Conservation (phyloP, 1,140 invertebrate species). For the Grapholita molesta region DNA sequence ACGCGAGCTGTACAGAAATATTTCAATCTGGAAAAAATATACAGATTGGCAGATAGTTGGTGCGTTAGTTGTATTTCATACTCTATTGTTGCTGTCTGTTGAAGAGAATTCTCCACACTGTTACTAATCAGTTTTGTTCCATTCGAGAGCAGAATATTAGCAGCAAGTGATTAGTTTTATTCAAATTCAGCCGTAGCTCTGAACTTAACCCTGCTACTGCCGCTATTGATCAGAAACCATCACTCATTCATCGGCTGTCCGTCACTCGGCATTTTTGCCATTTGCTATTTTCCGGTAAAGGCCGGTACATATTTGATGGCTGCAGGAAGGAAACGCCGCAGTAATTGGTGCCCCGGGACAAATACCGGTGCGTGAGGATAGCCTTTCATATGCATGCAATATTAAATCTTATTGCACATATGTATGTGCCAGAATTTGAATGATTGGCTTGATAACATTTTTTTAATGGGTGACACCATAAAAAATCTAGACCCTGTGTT, state of each 20-base stretch:
- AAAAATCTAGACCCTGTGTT: too few species aligned
- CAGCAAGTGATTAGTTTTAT: too few species aligned
- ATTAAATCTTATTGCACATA: background rate
- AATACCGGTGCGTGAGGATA: background rate
- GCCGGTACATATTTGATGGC: constrained; percentile 60
- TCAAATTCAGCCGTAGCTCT: constrained; percentile 15
- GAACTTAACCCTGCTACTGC: constrained; percentile 29
- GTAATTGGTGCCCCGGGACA: constrained; percentile 56
- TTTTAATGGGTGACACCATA: background rate
- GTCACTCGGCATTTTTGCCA: constrained; percentile 25
- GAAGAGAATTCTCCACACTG: too few species aligned
- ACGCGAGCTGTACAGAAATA: too few species aligned
- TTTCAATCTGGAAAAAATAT: too few species aligned
- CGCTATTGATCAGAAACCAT: constrained; percentile 65
- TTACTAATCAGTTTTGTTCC: too few species aligned
- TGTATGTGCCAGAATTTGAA: background rate
- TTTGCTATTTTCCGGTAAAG: constrained; percentile 33
- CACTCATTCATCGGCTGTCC: constrained; percentile 61
- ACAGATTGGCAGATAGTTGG: too few species aligned
- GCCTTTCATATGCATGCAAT: background rate
- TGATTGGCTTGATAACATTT: background rate
- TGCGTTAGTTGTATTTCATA: too few species aligned
- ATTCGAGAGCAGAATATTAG: too few species aligned
- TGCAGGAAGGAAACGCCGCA: constrained; percentile 58
- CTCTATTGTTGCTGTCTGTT: too few species aligned